Conservation (phyloP, 2,888 invertebrate genomes). For the Seira ritae region DNA sequence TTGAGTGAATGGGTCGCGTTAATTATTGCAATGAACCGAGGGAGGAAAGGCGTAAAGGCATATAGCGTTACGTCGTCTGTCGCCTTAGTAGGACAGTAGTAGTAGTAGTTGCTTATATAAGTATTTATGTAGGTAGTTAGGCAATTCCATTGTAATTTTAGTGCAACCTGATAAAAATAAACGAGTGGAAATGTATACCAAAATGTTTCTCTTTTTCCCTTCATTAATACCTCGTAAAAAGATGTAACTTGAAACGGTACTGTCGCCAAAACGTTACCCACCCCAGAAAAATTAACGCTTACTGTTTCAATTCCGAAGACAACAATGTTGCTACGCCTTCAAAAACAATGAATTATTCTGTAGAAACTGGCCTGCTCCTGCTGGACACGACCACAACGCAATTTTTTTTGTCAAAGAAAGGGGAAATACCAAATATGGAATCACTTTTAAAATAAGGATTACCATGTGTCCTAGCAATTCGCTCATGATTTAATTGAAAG, state of each 20-base stretch:
- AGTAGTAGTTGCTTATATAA: no score
- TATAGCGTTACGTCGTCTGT: conserved; percentile 45
- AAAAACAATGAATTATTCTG: neutral
- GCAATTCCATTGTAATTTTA: no score
- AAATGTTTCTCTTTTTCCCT: conserved; percentile 13
- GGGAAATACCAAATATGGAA: no score
- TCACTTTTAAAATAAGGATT: no score
- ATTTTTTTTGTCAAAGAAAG: no score
- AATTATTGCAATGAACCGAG: conserved; percentile 58
- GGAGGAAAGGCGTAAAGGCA: conserved; percentile 45
- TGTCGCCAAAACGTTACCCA: conserved; percentile 29
- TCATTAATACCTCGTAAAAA: conserved; percentile 45
- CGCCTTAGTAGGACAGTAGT: no score
- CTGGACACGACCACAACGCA: no score
- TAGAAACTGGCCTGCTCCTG: no score
- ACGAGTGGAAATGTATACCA: neutral
- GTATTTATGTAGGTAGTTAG: no score
- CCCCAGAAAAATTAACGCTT: neutral
- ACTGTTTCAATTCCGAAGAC: no score
- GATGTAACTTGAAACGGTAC: conserved; percentile 27
- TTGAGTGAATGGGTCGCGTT: conserved; percentile 53
- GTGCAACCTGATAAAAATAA: neutral
- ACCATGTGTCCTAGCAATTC: no score
- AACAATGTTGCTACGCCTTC: neutral
- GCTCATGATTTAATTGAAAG: no score